Percentiles rank a stretch among this genome's conserved stretches.
phyloP scores from a whole-genome alignment of 2,888 invertebrate species.

The Catocala nupta region DNA sequence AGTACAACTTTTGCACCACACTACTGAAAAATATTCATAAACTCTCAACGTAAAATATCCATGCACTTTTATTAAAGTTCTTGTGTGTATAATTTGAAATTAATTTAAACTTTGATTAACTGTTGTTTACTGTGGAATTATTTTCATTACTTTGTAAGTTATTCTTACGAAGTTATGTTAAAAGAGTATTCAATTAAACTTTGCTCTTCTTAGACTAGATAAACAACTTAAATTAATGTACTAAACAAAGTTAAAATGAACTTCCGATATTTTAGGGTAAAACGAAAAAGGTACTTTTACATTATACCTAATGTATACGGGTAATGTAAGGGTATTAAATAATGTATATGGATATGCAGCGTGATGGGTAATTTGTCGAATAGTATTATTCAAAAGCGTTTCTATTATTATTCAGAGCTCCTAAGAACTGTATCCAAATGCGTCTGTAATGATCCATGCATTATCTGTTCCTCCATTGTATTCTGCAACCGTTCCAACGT shows the following conservation, averaged over 20 bases:
- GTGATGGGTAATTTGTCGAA: not conserved
- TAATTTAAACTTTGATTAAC: not conserved
- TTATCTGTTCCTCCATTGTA: constrained; percentile 2
- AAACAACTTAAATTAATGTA: not conserved
- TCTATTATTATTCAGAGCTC: constrained; percentile 6
- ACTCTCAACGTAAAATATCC: constrained; percentile 7
- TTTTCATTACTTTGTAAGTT: no score
- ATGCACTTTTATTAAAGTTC: constrained; percentile 8
- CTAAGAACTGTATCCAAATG: not conserved
- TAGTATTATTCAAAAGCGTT: not conserved
- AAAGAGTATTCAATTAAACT: no score
- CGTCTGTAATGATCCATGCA: constrained; percentile 3
- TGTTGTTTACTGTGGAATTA: not conserved
- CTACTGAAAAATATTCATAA: constrained; percentile 42
- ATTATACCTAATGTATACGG: no score
- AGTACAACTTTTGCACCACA: constrained; percentile 43
- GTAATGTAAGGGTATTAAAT: not conserved
- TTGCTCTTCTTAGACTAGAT: no score
- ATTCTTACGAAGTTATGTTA: not conserved
- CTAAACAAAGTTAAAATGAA: no score
- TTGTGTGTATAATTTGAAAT: constrained; percentile 15
- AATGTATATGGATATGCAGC: not conserved
- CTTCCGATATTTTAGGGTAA: no score
- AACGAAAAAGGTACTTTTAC: no score
- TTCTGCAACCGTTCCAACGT: constrained; percentile 35